phyloP scores from a whole-genome alignment of 2,888 invertebrate genomes.

The Orchestes rusci region DNA sequence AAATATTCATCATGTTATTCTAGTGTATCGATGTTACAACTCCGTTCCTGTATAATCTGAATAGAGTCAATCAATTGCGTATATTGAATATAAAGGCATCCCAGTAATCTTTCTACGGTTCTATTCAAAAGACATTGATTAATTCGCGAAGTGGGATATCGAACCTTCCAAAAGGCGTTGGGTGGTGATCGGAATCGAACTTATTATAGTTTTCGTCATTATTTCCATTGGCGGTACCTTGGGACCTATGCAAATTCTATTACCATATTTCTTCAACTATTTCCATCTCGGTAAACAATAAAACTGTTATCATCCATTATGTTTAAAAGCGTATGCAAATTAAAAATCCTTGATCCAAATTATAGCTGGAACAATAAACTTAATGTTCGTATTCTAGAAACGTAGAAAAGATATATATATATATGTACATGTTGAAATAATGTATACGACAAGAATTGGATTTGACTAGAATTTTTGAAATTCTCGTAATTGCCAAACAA shows the following conservation, averaged over 20 bases:
- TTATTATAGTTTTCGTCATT: no score
- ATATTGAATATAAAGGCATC: conserved; percentile 34
- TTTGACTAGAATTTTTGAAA: no score
- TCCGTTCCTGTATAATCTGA: conserved; percentile 4
- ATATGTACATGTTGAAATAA: no score
- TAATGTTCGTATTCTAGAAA: conserved; percentile 6
- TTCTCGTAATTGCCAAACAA: no score
- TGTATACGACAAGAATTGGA: no score
- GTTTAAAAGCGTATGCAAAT: conserved; percentile 10
- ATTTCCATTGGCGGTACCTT: no score
- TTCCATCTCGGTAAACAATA: conserved; percentile 5
- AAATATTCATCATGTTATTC: no score
- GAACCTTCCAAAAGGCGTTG: conserved; percentile 4
- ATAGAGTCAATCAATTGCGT: conserved; percentile 34
- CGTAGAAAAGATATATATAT: no score
- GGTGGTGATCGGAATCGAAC: conserved; percentile 3
- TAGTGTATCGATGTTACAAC: no score
- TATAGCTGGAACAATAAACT: conserved; percentile 14
- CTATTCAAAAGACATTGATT: conserved; percentile 27
- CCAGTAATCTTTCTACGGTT: conserved; percentile 24
- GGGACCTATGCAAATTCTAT: no score
- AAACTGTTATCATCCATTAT: not conserved
- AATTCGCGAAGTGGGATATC: conserved; percentile 15
- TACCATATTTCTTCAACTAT: conserved; percentile 5
- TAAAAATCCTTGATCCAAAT: conserved; percentile 21